These are phyloP conservation scores for Smutsia gigantea DNA, from an alignment of 2,797 vertebrate genomes.

Conservation along the genomic window DNA sequence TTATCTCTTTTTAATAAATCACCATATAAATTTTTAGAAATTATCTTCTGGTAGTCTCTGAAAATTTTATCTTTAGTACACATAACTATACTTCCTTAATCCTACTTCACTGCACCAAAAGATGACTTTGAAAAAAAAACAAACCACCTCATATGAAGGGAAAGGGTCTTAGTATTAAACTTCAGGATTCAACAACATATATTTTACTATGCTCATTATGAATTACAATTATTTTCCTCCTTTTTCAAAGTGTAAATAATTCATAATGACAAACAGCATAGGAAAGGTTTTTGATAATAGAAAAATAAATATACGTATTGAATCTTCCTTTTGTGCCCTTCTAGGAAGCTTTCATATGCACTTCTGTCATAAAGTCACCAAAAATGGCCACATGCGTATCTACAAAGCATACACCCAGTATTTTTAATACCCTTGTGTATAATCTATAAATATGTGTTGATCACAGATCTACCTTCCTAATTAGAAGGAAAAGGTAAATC, in stretches of 20 bases:
- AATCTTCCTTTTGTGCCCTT: neutral
- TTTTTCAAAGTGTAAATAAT: constrained; percentile 36
- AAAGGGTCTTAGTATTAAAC: neutral
- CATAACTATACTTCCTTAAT: neutral
- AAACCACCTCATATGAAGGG: neutral
- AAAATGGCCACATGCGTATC: neutral
- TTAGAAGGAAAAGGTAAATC: neutral
- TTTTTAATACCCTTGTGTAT: neutral
- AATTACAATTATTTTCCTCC: neutral
- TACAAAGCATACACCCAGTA: neutral
- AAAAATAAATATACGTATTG: neutral
- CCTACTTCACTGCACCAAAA: neutral
- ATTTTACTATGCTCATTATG: neutral
- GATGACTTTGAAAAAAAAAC: neutral
- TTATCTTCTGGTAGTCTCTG: neutral
- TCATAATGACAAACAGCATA: neutral
- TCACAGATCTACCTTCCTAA: neutral
- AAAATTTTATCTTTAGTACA: neutral
- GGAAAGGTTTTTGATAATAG: neutral
- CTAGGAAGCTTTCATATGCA: neutral
- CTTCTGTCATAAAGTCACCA: neutral
- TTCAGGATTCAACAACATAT: neutral
- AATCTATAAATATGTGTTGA: neutral
- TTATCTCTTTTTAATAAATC: neutral
- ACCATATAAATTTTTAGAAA: neutral